phyloP scores from a whole-genome alignment of 2,113 vertebrate species.

The Poecilia latipinna region DNA sequence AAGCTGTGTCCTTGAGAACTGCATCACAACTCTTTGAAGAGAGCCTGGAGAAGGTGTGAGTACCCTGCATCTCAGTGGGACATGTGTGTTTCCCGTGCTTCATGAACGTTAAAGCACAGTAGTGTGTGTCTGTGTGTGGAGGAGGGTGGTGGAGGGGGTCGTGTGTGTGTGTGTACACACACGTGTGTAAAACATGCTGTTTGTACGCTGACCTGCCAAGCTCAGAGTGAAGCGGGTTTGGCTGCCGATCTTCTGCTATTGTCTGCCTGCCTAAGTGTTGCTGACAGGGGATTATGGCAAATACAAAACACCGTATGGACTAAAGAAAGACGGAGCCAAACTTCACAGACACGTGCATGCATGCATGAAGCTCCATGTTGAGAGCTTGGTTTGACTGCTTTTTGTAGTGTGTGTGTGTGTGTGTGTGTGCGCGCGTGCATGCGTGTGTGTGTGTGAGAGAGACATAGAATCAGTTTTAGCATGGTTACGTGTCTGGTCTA shows the following conservation, averaged over 20 bases:
- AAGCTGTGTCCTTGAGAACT: constrained; percentile 97
- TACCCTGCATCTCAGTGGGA: constrained; percentile 86
- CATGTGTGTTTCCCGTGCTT: constrained; percentile 64
- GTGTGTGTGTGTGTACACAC: constrained; percentile 52
- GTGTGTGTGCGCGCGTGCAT: constrained; percentile 7
- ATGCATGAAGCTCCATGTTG: constrained; percentile 64
- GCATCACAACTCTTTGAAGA: constrained; percentile 98
- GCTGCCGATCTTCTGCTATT: constrained; percentile 73
- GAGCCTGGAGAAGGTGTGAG: constrained; percentile 92
- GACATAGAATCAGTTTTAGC: no score
- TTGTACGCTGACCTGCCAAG: constrained; percentile 81
- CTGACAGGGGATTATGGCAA: constrained; percentile 79
- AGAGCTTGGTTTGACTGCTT: constrained; percentile 53
- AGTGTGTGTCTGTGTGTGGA: constrained; percentile 45
- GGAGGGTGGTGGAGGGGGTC: constrained; percentile 53
- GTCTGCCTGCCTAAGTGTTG: constrained; percentile 79
- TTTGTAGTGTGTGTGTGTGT: constrained; percentile 9
- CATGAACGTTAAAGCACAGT: constrained; percentile 15
- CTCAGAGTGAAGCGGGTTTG: constrained; percentile 71
- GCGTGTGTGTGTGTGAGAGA: neutral
- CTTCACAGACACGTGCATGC: constrained; percentile 65
- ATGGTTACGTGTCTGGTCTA: neutral
- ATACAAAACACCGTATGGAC: constrained; percentile 78
- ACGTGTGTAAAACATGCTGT: constrained; percentile 79
- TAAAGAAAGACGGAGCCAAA: constrained; percentile 72